These are phyloP conservation scores for Drosophila greeni DNA, from an alignment of 2,888 invertebrate genomes.

Conservation along the genomic window DNA sequence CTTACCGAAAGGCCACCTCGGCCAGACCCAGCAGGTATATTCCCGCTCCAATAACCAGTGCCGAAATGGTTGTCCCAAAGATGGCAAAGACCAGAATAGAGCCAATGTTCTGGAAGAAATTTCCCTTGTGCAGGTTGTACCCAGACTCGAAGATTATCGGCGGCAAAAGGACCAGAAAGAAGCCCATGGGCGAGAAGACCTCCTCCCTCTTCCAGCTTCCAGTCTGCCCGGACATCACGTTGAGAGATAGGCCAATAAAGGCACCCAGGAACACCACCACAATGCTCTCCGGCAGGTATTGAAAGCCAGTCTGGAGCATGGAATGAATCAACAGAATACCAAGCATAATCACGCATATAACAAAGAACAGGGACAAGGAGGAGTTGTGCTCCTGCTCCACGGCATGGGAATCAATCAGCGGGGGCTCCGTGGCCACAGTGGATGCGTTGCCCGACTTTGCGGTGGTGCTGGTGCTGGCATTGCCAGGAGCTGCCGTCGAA, in stretches of 20 bases:
- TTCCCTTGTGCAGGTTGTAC: slow-evolving; percentile 98
- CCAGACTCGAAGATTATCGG: slow-evolving; percentile 99
- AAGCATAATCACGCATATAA: slow-evolving; percentile 94
- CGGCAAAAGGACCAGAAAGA: slow-evolving; percentile 96
- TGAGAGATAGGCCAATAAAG: slow-evolving; percentile 93
- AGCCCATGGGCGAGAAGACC: slow-evolving; percentile 98
- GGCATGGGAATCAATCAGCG: slow-evolving; percentile 91
- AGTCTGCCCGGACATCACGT: slow-evolving; percentile 90
- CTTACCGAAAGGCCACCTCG: slow-evolving; percentile 89
- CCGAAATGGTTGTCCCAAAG: slow-evolving; percentile 97
- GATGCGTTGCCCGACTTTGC: slow-evolving; percentile 66
- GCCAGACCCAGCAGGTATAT: slow-evolving; percentile 96
- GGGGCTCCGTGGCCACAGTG: slow-evolving; percentile 85
- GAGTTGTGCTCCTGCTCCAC: slow-evolving; percentile 98
- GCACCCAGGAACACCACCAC: slow-evolving; percentile 97
- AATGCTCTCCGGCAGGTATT: slow-evolving; percentile 98
- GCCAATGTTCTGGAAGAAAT: slow-evolving; percentile 98
- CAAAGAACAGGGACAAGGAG: slow-evolving; percentile 98
- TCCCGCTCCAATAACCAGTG: slow-evolving; percentile 97
- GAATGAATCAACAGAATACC: slow-evolving; percentile 96
- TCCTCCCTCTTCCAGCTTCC: slow-evolving; percentile 98
- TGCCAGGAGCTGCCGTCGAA: slow-evolving; percentile 19
- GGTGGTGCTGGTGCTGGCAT: slow-evolving; percentile 21
- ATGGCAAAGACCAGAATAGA: slow-evolving; percentile 98
- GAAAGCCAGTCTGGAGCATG: slow-evolving; percentile 96